phyloP scores from a whole-genome alignment of 1,140 invertebrate genomes.

The Eciton burchellii region DNA sequence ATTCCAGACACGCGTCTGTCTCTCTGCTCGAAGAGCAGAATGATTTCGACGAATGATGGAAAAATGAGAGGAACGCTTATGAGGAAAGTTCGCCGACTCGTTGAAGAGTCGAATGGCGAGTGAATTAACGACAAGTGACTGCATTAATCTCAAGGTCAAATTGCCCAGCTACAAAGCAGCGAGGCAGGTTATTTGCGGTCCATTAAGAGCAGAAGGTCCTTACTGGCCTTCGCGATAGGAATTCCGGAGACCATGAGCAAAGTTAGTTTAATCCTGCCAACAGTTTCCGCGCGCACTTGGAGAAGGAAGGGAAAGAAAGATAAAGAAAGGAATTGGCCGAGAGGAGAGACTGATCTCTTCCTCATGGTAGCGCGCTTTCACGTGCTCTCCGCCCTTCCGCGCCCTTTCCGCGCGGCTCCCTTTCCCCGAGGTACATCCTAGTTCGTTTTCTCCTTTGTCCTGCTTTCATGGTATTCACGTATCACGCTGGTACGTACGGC shows the following conservation, averaged over 20 bases:
- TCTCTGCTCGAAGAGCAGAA: not conserved
- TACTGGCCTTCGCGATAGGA: conserved; percentile 78
- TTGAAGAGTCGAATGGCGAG: not conserved
- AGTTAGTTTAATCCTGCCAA: conserved; percentile 70
- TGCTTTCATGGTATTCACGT: conserved; percentile 69
- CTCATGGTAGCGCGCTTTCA: conserved; percentile 45
- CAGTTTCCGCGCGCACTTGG: conserved; percentile 73
- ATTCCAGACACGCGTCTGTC: not conserved
- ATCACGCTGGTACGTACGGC: conserved; percentile 39
- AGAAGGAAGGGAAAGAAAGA: conserved; percentile 50
- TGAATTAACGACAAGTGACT: conserved; percentile 51
- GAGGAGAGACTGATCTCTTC: conserved; percentile 53
- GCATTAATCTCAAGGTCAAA: conserved; percentile 72
- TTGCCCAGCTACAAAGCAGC: conserved; percentile 75
- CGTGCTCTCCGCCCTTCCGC: conserved; percentile 48
- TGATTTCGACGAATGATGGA: not conserved
- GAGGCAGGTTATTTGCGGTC: conserved; percentile 82
- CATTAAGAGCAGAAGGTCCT: conserved; percentile 84
- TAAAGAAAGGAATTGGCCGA: conserved; percentile 29
- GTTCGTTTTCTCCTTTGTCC: conserved; percentile 82
- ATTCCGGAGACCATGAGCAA: conserved; percentile 72
- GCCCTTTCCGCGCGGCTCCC: conserved; percentile 69
- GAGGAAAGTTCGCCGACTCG: not conserved
- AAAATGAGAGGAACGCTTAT: not conserved
- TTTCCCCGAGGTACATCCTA: conserved; percentile 78